Percentiles rank a stretch among this genome's conserved stretches.
These are phyloP conservation scores for Drymodes brunneopygia DNA, from an alignment of 2,113 vertebrate genomes.

Conservation along the genomic window DNA sequence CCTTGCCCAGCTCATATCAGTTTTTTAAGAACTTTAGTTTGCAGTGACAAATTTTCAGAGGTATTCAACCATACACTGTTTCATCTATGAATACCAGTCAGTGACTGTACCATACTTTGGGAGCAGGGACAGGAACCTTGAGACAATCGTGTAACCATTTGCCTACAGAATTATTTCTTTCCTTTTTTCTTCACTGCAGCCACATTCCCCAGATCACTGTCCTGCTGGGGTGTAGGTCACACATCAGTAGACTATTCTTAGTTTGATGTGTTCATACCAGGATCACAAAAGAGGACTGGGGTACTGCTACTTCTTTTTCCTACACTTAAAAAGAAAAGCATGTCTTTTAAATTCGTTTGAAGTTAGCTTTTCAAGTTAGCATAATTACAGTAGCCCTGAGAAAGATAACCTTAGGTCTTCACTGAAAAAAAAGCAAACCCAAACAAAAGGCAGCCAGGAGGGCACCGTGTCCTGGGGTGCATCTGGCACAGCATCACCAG, in stretches of 20 bases:
- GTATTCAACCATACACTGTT: fast-evolving
- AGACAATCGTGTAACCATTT: background rate
- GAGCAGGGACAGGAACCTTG: fast-evolving
- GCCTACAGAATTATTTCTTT: background rate
- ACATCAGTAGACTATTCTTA: background rate
- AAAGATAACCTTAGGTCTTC: background rate
- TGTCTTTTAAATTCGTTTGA: background rate
- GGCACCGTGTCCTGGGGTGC: background rate
- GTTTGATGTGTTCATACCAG: background rate
- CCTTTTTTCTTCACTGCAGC: background rate
- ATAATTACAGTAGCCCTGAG: background rate
- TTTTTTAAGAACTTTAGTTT: background rate
- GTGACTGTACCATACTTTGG: background rate
- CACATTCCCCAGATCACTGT: background rate
- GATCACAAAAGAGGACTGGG: background rate
- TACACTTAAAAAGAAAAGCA: background rate
- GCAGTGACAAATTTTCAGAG: background rate
- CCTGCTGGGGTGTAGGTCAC: background rate
- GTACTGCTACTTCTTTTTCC: background rate
- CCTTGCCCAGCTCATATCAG: background rate
- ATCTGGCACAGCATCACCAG: fast-evolving
- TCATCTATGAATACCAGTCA: background rate
- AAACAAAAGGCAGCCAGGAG: background rate
- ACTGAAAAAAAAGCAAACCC: background rate
- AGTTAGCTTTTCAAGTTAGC: background rate